Percentiles rank a stretch among this genome's conserved stretches.
These are phyloP conservation scores for Dendrolimus houi DNA, from an alignment of 2,888 invertebrate genomes.

Conservation along the genomic window DNA sequence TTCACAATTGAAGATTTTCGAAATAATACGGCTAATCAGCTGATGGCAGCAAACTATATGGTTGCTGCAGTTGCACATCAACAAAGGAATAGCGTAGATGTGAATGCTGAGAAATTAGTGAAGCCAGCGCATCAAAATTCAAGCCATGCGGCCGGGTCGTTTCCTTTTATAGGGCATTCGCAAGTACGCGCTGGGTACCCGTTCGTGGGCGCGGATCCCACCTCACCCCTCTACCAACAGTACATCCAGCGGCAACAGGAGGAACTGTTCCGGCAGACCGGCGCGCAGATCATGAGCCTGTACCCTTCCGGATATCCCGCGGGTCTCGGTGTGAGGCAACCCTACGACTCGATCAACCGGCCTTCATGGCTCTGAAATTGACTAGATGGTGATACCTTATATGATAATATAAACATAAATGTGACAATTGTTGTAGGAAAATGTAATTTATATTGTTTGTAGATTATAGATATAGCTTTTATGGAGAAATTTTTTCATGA, in stretches of 20 bases:
- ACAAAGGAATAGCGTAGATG: constrained; percentile 47
- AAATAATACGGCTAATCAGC: constrained; percentile 78
- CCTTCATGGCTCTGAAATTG: constrained; percentile 80
- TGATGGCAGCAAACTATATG: constrained; percentile 74
- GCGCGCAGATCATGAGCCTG: constrained; percentile 78
- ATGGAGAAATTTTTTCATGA: constrained; percentile 24
- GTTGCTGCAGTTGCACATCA: constrained; percentile 66
- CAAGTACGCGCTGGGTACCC: constrained; percentile 78
- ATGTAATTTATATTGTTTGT: constrained; percentile 60
- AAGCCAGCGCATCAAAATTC: constrained; percentile 69
- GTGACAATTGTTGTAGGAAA: constrained; percentile 51
- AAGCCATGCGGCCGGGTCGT: constrained; percentile 53
- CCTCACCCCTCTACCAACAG: constrained; percentile 83
- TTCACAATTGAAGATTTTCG: constrained; percentile 82
- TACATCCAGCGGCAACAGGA: constrained; percentile 80
- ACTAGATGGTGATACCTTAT: constrained; percentile 12
- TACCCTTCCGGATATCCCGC: constrained; percentile 81
- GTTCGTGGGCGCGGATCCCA: constrained; percentile 78
- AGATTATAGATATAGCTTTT: constrained; percentile 42
- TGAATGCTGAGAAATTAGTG: constrained; percentile 51
- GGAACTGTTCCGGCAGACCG: constrained; percentile 75
- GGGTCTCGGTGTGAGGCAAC: constrained; percentile 80
- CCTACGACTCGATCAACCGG: constrained; percentile 82
- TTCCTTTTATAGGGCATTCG: constrained; percentile 78
- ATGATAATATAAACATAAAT: constrained; percentile 34